Evolutionary conservation across 2,888 invertebrate species (phyloP), one percentile per base, ranked within the genome.

Genomic region (Molorchus minor): DNA sequence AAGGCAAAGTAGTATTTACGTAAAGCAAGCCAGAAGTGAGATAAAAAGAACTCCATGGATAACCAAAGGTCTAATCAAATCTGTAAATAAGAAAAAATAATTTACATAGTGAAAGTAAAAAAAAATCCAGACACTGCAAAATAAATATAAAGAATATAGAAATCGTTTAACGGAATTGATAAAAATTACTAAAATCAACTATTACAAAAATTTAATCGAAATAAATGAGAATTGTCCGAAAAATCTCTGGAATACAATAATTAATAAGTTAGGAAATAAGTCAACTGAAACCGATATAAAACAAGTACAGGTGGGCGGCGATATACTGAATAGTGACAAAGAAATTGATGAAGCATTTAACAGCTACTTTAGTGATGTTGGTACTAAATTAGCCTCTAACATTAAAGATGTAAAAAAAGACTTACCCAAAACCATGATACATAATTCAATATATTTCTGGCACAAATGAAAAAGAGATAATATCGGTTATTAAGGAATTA

Each of bases 381-480:
- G 47, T 35, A 10, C 47, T 35, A 47, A 47, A 2, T 36, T 33
- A 10, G 47, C 35, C 8, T 3, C 33, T 35, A 8, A 35, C 10
- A 47, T 47, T 35, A 17, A 17, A n/a, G 36, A 10, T 35, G 36
- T 19, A 30, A 33, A 46, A 33, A 16, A 30, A 46, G 8, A 46
- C 30, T 21, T 44, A 10, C 46, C 10, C 12, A 30, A 10, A 4
- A 46, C 30, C n/a, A 46, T 2, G 12, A 46, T 46, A 17, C 3
- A 16, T 17, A 46, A 46, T 46, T 33, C 46, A 46, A 5, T 30
- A 13, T 46, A 47, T 8, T 17, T 35, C 35, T 19, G 17, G 12
- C 47, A 47, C 47, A 47, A 21, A 35, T 47, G 47, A 47, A n/a
- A 8, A 8, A n/a, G 47, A 47, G 21, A 47, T 47, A 16, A 15